These are phyloP conservation scores for Sandelia bainsii DNA, from an alignment of 2,797 vertebrate genomes.

Conservation along the genomic window DNA sequence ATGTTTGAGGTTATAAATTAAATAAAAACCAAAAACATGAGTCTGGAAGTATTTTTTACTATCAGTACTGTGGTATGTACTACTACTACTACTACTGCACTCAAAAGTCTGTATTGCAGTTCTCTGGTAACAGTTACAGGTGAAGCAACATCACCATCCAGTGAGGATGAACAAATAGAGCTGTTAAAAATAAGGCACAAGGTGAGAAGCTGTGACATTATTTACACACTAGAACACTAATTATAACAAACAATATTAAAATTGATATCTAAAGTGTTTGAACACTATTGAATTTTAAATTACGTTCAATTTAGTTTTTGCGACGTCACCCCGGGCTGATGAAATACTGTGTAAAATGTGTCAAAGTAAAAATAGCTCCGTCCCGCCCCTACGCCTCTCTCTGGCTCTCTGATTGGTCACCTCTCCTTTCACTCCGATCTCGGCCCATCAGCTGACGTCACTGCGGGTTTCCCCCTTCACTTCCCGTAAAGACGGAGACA, in stretches of 20 bases:
- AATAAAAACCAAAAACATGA: conserved; percentile 65
- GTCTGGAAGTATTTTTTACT: not conserved
- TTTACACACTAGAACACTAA: too few species aligned
- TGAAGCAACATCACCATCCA: not conserved
- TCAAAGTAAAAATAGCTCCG: not conserved
- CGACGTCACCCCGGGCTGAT: conserved; percentile 13
- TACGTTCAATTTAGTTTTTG: too few species aligned
- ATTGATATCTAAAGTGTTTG: too few species aligned
- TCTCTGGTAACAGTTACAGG: not conserved
- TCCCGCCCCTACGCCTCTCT: not conserved
- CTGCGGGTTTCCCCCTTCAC: conserved; percentile 64
- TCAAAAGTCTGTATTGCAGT: not conserved
- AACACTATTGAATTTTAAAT: too few species aligned
- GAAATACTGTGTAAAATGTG: not conserved
- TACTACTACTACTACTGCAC: not conserved
- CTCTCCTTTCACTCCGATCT: conserved; percentile 50
- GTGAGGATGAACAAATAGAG: not conserved
- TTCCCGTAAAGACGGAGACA: conserved; percentile 38
- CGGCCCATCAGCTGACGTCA: conserved; percentile 76
- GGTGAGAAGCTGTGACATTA: too few species aligned
- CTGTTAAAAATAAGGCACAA: too few species aligned
- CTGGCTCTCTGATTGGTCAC: conserved; percentile 60
- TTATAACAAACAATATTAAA: too few species aligned
- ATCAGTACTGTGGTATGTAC: not conserved
- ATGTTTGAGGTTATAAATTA: conserved; percentile 80